Percentiles rank a stretch among this genome's conserved stretches.
Conservation (phyloP, 2,113 vertebrate species). For the Stigmatopora argus region DNA sequence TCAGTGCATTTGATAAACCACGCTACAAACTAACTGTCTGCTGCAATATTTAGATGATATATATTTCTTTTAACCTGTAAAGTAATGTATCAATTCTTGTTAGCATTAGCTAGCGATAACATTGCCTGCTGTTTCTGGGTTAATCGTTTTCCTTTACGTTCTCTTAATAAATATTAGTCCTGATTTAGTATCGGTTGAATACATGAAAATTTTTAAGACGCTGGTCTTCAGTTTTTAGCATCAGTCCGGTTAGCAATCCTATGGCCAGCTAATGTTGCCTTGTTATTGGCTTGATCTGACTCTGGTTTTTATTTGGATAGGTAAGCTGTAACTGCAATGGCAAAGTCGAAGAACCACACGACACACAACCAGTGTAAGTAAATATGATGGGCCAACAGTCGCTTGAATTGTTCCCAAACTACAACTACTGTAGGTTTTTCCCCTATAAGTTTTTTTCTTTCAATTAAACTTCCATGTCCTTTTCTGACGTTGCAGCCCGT, state of each 20-base stretch:
- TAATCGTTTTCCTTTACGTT: background rate
- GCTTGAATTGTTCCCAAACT: background rate
- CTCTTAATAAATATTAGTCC: background rate
- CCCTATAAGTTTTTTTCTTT: background rate
- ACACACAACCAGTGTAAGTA: conserved; percentile 96
- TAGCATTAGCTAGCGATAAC: conserved; percentile 8
- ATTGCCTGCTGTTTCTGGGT: background rate
- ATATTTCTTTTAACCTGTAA: background rate
- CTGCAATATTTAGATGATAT: conserved; percentile 3
- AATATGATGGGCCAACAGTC: background rate
- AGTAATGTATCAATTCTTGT: background rate
- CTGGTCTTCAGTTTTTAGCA: background rate
- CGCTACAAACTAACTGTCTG: fast-evolving
- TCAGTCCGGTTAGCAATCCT: background rate
- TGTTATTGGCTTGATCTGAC: background rate
- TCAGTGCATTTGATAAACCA: background rate
- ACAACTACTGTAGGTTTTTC: background rate
- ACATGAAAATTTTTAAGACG: background rate
- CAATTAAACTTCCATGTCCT: background rate
- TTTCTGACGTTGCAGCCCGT: conserved; percentile 70
- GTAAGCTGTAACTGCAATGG: conserved; percentile 71
- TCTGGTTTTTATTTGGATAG: conserved; percentile 22
- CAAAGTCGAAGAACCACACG: conserved; percentile 99
- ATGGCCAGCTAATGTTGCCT: background rate
- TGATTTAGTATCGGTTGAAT: background rate